Percentiles rank a stretch among this genome's conserved stretches.
These are phyloP conservation scores for Morus bassanus DNA, from an alignment of 2,797 vertebrate genomes.

Conservation along the genomic window DNA sequence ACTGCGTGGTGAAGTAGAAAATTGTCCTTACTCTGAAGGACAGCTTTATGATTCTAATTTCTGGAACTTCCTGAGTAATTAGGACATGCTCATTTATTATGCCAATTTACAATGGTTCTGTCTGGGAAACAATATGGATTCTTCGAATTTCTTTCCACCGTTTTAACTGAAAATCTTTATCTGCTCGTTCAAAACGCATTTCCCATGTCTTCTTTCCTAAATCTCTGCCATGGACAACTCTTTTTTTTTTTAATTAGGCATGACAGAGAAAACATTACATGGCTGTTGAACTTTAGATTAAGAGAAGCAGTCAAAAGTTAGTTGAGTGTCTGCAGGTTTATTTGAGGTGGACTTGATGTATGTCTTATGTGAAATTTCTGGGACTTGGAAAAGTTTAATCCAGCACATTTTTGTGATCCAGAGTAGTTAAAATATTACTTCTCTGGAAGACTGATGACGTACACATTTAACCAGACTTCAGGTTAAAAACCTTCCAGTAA, in stretches of 20 bases:
- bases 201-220: background rate
- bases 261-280: background rate
- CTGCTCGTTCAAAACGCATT: background rate
- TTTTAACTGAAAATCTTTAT: constrained; percentile 8
- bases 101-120: constrained; percentile 9
- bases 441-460: background rate
- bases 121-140: constrained; percentile 16
- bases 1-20: background rate
- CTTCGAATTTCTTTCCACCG: constrained; percentile 45
- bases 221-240: background rate
- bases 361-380: background rate
- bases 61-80: constrained; percentile 34
- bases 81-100: constrained; percentile 29
- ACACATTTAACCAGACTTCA: background rate
- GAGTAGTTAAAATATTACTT: background rate
- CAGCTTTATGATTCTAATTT: constrained; percentile 51
- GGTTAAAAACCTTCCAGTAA: background rate
- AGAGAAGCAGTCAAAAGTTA: background rate
- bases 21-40: constrained; percentile 19
- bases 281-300: background rate
- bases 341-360: background rate
- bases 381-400: background rate
- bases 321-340: background rate
- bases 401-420: background rate
- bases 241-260: background rate